Evolutionary conservation across 2,888 invertebrate genomes (phyloP).

Genomic region (Orchestes rusci): DNA sequence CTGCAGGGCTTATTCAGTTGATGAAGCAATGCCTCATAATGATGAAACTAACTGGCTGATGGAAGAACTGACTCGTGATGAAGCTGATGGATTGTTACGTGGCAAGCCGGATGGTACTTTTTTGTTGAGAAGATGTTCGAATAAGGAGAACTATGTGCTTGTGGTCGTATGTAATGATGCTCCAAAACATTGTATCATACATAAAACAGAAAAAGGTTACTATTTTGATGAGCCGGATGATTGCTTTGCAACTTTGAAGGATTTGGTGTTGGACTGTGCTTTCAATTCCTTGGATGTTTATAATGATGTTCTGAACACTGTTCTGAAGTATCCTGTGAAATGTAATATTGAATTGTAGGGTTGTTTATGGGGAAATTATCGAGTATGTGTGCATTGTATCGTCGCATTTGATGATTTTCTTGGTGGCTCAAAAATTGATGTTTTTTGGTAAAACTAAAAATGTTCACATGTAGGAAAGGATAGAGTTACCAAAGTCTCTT

Average conservation of each 20-base stretch:
- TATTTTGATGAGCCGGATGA: conserved; percentile 95
- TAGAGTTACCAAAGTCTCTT: too few species aligned
- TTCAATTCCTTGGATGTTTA: conserved; percentile 90
- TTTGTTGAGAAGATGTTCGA: conserved; percentile 74
- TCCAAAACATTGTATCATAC: conserved; percentile 90
- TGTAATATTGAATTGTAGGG: too few species aligned
- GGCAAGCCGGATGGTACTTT: conserved; percentile 87
- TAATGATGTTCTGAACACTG: conserved; percentile 80
- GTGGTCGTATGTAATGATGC: conserved; percentile 81
- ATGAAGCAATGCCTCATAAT: conserved; percentile 48
- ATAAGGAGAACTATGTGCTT: conserved; percentile 74
- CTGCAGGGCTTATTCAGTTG: conserved; percentile 34
- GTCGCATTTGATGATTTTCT: too few species aligned
- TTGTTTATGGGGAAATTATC: too few species aligned
- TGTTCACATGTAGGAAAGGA: too few species aligned
- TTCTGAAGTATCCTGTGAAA: conserved; percentile 77
- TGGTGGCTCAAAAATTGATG: too few species aligned
- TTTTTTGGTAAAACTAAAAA: too few species aligned
- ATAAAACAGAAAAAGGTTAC: conserved; percentile 77
- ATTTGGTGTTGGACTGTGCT: conserved; percentile 87
- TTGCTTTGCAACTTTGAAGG: conserved; percentile 79
- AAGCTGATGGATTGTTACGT: conserved; percentile 68
- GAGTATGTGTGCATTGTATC: too few species aligned
- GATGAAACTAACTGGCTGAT: conserved; percentile 74
- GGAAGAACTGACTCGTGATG: conserved; percentile 65